A percentile compares a stretch with the other conserved stretches of the same genome.
Conservation (phyloP, 2,797 vertebrate genomes). For the Sebastes diaconus region DNA sequence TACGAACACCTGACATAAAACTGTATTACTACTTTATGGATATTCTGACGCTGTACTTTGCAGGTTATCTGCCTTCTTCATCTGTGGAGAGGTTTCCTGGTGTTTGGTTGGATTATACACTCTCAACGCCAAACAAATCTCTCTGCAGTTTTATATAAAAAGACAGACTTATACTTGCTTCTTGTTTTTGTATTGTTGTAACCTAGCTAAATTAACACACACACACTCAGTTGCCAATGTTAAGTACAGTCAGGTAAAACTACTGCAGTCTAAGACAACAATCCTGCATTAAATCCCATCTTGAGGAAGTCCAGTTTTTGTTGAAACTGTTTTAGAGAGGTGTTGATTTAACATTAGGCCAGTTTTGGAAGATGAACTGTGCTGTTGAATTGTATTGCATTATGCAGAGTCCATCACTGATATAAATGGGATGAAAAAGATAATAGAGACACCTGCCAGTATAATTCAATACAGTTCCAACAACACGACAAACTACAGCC, state of each 20-base stretch:
- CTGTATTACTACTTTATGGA: neutral
- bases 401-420: neutral
- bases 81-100: neutral
- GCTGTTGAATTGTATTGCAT: neutral
- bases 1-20: slow-evolving; percentile 25
- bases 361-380: neutral
- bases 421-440: neutral
- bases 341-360: neutral
- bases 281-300: neutral
- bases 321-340: neutral
- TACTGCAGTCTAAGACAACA: neutral
- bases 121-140: too few relatives aligned
- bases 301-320: neutral
- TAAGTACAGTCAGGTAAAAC: too few relatives aligned
- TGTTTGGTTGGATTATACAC: neutral
- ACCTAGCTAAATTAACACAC: neutral
- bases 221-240: neutral
- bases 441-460: neutral
- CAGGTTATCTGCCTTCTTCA: neutral
- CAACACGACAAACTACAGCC: neutral
- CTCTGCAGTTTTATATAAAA: neutral
- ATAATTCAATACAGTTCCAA: neutral
- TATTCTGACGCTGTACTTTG: neutral
- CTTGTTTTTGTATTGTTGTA: neutral
- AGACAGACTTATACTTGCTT: neutral